phyloP scores from a whole-genome alignment of 1,140 invertebrate species.

The Scaptomyza montana region DNA sequence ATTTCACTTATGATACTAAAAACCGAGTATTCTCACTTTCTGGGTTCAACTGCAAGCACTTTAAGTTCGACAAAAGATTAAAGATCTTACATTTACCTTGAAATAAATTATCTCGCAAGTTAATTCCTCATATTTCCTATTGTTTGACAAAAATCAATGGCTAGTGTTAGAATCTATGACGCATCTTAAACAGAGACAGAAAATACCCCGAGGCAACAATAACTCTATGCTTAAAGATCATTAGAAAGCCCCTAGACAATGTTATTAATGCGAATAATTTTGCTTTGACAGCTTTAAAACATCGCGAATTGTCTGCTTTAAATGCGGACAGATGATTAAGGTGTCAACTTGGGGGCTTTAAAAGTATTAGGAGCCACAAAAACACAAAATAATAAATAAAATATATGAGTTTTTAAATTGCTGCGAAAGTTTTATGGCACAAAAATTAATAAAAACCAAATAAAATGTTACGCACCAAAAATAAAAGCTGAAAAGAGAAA shows the following conservation, averaged over 20 bases:
- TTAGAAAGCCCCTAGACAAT: conserved; percentile 25
- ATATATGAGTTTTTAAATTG: conserved; percentile 27
- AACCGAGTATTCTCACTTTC: background rate
- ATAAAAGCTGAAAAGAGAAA: conserved; percentile 25
- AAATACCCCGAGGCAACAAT: background rate
- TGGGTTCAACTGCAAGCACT: too few species aligned
- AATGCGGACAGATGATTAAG: conserved; percentile 64
- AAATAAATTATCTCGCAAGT: background rate
- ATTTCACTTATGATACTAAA: background rate
- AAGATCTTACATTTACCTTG: background rate
- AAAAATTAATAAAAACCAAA: conserved; percentile 50
- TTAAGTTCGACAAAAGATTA: too few species aligned
- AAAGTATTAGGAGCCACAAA: background rate
- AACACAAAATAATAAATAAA: conserved; percentile 1
- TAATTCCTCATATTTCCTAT: background rate
- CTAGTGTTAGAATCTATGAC: background rate
- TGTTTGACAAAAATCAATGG: background rate
- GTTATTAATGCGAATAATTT: conserved; percentile 51
- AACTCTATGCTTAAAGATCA: conserved; percentile 13
- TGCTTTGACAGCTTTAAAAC: conserved; percentile 49
- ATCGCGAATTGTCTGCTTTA: conserved; percentile 21
- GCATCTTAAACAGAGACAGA: conserved; percentile 4
- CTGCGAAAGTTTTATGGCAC: conserved; percentile 44
- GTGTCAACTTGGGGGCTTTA: conserved; percentile 53
- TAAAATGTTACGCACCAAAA: conserved; percentile 55